Evolutionary conservation across 2,888 invertebrate species (phyloP).

Genomic region (Agelastica alni): DNA sequence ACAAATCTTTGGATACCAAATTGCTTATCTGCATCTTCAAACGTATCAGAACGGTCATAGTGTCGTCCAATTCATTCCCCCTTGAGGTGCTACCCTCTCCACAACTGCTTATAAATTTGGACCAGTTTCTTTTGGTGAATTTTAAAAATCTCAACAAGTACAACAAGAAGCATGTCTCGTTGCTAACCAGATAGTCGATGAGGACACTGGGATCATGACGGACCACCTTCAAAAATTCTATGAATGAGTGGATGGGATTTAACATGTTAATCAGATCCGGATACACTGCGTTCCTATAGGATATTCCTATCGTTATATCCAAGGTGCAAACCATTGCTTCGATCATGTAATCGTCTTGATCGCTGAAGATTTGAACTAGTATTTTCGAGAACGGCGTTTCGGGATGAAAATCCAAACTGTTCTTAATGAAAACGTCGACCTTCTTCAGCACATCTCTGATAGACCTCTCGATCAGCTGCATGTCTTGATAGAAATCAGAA

Average conservation of each 20-base stretch:
- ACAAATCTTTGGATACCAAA: constrained; percentile 79
- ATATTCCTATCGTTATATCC: constrained; percentile 84
- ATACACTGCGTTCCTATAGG: constrained; percentile 78
- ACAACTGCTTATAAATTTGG: constrained; percentile 79
- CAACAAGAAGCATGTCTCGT: constrained; percentile 86
- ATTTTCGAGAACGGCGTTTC: constrained; percentile 87
- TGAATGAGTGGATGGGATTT: constrained; percentile 84
- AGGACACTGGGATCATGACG: constrained; percentile 80
- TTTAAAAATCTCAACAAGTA: constrained; percentile 84
- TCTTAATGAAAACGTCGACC: constrained; percentile 80
- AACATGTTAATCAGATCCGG: constrained; percentile 81
- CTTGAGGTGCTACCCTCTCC: constrained; percentile 59
- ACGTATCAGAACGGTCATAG: constrained; percentile 81
- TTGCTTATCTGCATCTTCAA: constrained; percentile 80
- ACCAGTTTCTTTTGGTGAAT: constrained; percentile 82
- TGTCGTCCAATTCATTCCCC: constrained; percentile 70
- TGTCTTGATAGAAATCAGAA: constrained; percentile 85
- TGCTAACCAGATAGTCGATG: constrained; percentile 84
- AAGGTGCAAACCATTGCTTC: constrained; percentile 91
- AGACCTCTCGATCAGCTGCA: constrained; percentile 84
- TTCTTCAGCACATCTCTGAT: constrained; percentile 82
- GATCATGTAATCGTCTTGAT: constrained; percentile 88
- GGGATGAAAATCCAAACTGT: constrained; percentile 81
- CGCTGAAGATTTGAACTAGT: constrained; percentile 84
- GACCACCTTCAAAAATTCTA: constrained; percentile 83